These are phyloP conservation scores for Catharus fuscescens DNA, from an alignment of 2,113 vertebrate species.

Conservation along the genomic window DNA sequence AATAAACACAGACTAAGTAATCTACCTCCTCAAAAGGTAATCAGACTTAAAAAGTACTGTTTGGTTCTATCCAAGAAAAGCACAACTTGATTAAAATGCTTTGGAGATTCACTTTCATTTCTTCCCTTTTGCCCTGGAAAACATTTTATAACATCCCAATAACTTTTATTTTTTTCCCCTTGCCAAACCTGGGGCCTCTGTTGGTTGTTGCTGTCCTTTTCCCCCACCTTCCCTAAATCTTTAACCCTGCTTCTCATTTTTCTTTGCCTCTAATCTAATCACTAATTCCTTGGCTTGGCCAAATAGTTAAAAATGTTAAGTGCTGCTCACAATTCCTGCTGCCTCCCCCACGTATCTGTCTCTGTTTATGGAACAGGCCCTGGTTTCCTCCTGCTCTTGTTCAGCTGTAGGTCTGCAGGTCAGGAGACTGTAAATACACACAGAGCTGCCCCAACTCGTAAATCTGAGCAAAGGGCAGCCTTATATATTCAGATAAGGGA, in stretches of 20 bases:
- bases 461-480: constrained; percentile 88
- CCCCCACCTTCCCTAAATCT: background rate
- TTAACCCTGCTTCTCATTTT: constrained; percentile 41
- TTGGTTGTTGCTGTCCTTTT: background rate
- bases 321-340: constrained; percentile 70
- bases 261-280: constrained; percentile 78
- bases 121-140: constrained; percentile 29
- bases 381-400: constrained; percentile 80
- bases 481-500: constrained; percentile 84
- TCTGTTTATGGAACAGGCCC: constrained; percentile 83
- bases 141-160: constrained; percentile 39
- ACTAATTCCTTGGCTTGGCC: constrained; percentile 74
- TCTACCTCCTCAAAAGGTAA: constrained; percentile 50
- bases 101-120: constrained; percentile 58
- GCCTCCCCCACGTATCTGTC: constrained; percentile 79
- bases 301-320: constrained; percentile 83
- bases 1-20: constrained; percentile 54
- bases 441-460: constrained; percentile 83
- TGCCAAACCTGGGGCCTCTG: background rate
- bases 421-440: constrained; percentile 98
- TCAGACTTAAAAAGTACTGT: constrained; percentile 21
- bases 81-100: constrained; percentile 26
- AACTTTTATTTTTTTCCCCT: background rate
- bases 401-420: constrained; percentile 87
- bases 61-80: constrained; percentile 29